Percentiles rank a stretch among this genome's conserved stretches.
phyloP scores from a whole-genome alignment of 2,888 invertebrate genomes.

The Plebejus argus region DNA sequence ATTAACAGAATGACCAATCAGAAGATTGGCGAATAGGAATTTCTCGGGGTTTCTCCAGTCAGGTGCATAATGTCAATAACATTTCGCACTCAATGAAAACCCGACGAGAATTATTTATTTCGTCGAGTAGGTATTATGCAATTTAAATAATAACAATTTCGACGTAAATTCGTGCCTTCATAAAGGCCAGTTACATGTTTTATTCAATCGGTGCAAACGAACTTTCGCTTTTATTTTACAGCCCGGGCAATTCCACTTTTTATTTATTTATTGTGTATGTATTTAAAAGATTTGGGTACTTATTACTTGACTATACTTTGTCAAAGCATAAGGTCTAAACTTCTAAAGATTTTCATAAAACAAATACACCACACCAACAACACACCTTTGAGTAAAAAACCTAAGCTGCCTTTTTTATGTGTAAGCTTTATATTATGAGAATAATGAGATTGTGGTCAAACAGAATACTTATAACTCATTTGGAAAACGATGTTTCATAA shows the following conservation, averaged over 20 bases:
- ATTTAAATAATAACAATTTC: neutral
- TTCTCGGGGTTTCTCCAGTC: neutral
- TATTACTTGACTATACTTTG: too few species aligned
- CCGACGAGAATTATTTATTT: neutral
- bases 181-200: neutral
- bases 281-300: too few species aligned
- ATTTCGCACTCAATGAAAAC: neutral
- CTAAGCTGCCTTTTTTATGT: neutral
- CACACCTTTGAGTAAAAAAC: neutral
- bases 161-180: neutral
- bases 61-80: neutral
- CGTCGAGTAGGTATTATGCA: neutral
- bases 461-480: neutral
- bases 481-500: neutral
- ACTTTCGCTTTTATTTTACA: neutral
- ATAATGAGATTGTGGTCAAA: neutral
- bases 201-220: neutral
- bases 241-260: neutral
- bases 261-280: too few species aligned
- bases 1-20: neutral
- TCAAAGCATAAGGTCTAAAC: too few species aligned
- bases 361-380: neutral
- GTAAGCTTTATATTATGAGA: neutral
- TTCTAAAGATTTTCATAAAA: neutral
- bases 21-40: neutral